Evolutionary conservation across 2,797 vertebrate species (phyloP).

Genomic region (Chaenodraco wilsoni): DNA sequence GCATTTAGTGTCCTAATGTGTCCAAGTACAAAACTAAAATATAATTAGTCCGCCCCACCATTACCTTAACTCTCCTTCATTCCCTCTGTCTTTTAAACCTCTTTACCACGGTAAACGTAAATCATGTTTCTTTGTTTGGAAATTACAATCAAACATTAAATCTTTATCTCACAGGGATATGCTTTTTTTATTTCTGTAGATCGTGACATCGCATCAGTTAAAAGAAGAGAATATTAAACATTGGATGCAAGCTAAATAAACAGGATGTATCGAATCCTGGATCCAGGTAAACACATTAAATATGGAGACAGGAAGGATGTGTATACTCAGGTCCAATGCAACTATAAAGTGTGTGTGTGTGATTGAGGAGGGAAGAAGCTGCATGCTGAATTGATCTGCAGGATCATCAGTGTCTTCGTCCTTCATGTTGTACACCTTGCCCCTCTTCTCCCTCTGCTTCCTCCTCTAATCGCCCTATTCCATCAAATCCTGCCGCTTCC

Average conservation of each 20-base stretch:
- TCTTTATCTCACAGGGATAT: constrained; percentile 24
- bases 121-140: constrained; percentile 11
- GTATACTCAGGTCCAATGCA: background rate
- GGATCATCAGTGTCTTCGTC: constrained; percentile 32
- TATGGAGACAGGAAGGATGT: background rate
- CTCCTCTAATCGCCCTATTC: constrained; percentile 48
- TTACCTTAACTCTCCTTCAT: background rate
- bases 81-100: background rate
- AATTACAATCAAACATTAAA: constrained; percentile 15
- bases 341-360: background rate
- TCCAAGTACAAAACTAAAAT: background rate
- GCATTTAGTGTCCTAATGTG: background rate
- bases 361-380: background rate
- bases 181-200: constrained; percentile 12
- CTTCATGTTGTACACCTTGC: constrained; percentile 38
- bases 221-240: constrained; percentile 8
- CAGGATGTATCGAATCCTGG: constrained; percentile 12
- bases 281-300: background rate
- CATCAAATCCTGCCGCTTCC: constrained; percentile 57
- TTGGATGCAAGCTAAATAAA: constrained; percentile 16
- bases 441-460: constrained; percentile 20
- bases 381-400: constrained; percentile 9
- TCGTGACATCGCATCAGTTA: constrained; percentile 18
- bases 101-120: background rate
- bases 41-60: background rate